Percentiles rank a stretch among this genome's conserved stretches.
phyloP scores from a whole-genome alignment of 2,113 vertebrate species.

The Dipodomys spectabilis region DNA sequence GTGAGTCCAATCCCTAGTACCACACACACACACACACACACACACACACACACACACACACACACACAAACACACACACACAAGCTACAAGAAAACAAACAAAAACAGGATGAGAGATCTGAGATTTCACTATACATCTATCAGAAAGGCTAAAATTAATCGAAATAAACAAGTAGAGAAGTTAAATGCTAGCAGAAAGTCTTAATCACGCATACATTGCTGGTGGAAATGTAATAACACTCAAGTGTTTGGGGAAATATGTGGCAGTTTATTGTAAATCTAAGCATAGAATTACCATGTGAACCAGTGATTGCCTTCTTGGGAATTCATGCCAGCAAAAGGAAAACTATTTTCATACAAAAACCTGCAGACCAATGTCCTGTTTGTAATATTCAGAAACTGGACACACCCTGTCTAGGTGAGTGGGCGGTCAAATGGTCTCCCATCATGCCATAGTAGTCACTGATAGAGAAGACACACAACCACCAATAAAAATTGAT shows the following conservation, averaged over 20 bases:
- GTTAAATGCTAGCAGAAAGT: neutral
- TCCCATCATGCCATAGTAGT: accelerated
- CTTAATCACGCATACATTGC: neutral
- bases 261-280: neutral
- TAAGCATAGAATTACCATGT: neutral
- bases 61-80: too few species aligned
- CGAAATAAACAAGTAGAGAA: neutral
- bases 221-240: neutral
- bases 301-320: neutral
- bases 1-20: too few species aligned
- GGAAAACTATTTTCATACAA: neutral
- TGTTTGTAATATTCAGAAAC: neutral
- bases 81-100: too few species aligned
- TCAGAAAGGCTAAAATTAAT: neutral
- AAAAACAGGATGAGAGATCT: too few species aligned
- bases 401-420: neutral
- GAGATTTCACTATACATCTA: too few species aligned
- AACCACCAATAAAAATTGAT: too few species aligned
- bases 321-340: slow-evolving; percentile 1
- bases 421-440: neutral
- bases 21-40: too few species aligned
- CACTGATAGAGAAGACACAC: neutral
- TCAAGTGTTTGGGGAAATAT: neutral
- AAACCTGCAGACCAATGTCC: neutral
- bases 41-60: too few species aligned